These are phyloP conservation scores for Pristionchus japonicus DNA, from an alignment of 2,888 invertebrate species.

Conservation along the genomic window DNA sequence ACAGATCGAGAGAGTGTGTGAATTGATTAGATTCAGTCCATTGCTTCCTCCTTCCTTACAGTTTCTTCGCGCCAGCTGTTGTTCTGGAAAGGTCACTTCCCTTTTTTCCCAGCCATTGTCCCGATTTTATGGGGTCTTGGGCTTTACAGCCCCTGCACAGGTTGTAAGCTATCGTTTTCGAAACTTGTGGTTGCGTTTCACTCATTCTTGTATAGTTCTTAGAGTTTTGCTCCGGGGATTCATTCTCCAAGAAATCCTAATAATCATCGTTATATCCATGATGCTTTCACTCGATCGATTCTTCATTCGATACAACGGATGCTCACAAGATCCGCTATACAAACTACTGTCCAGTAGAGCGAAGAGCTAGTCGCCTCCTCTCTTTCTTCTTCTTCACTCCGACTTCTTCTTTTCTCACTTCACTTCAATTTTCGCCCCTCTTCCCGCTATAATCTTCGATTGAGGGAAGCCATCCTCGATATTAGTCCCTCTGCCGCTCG, in stretches of 20 bases:
- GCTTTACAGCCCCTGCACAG: background rate
- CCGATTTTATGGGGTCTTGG: background rate
- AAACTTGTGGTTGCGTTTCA: background rate
- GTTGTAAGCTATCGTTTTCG: background rate
- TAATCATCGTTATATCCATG: no score
- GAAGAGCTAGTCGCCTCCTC: background rate
- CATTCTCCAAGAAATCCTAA: no score
- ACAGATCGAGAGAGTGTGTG: no score
- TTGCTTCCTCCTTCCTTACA: background rate
- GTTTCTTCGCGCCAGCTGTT: conserved; percentile 15
- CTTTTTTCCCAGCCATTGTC: background rate
- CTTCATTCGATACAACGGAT: background rate
- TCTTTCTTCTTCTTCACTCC: background rate
- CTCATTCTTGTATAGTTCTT: no score
- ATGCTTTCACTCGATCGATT: background rate
- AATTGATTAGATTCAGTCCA: no score
- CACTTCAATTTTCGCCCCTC: conserved; percentile 21
- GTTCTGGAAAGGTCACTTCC: background rate
- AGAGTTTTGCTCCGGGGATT: no score
- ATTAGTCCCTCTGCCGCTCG: background rate
- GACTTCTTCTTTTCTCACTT: conserved; percentile 12
- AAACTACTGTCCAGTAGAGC: conserved; percentile 21
- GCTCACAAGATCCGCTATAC: conserved; percentile 25
- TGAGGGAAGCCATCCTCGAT: conserved; percentile 19
- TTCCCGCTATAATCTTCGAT: background rate